Evolutionary conservation across 2,888 invertebrate genomes (phyloP), one percentile per base, ranked within the genome.

Genomic region (Calameuta filiformis): DNA sequence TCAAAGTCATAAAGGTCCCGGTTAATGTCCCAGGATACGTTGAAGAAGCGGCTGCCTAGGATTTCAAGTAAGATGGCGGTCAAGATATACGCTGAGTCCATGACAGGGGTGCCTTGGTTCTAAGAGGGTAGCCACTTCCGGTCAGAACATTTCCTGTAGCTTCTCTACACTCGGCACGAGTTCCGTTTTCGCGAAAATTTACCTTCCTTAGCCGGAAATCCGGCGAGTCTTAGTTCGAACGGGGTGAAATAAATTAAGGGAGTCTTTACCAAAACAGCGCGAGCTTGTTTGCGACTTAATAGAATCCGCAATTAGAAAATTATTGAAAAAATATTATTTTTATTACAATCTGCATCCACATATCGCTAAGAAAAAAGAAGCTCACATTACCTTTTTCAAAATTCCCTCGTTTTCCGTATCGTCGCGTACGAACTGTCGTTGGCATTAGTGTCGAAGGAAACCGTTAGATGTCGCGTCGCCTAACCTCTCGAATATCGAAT

Each of bases 81-180:
- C 77, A 82, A 84, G 83, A 83, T 83, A 83, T 81, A 83, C 80
- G 74, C 81, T 76, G 74, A 77, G 80, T 79, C 80, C 80, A 81
- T 34, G 71, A 69, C 37, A 81, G 81, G 86, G 83, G 83, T 83
- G 83, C 83, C 81, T 77, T 33, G 76, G 81, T n/a, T 81, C 82
- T 84, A 83, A 87, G 84, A 87, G 86, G 84, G 82, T 84, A 77
- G 82, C 83, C 82, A 81, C 83, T 85, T 88, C 88, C 88, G 87
- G 83, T 86, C 83, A 80, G 84, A 82, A 83, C 82, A 83, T 83
- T 87, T 86, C 86, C 86, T 81, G 83, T 81, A 73, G 80, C 76
- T 80, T 79, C 78, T 71, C 78, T 69, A 71, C 33, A 33, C 76
- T 78, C 77, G 79, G 80, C 79, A 77, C 79, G 75, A 76, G 80